Base-by-base conservation (phyloP, 2,888 invertebrate species). In the Micoletzkya japonica region DNA sequence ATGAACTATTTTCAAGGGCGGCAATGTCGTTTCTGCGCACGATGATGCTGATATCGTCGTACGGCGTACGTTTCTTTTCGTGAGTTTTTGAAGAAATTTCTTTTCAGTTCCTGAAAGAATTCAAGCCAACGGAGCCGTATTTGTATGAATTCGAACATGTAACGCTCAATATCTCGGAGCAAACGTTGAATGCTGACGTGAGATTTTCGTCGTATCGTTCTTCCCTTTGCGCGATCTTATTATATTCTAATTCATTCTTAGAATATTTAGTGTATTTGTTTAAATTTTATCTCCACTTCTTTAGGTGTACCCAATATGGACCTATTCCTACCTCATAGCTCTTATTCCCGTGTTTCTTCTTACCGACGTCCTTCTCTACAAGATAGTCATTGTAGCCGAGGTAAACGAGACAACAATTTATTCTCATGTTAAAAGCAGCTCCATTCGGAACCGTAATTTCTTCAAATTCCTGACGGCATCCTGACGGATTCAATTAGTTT, bases 91-190 rank as follows among this genome's bases (percentile, higher is more conserved):
- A n/a, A n/a, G n/a, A n/a, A n/a, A n/a, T n/a, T 2, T 2, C 10
- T 20, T 54, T 66, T 1, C 54, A 66, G 64, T 66, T 80, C n/a
- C 73, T 81, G 34, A 83, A 83, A 69, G 83, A 83, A 61, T 83
- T 83, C 64, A 75, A 81, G 28, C 82, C 82, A 2, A 79, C 71
- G 57, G 83, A 83, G 68, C 83, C 83, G 7, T 83, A 81, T 63
- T 70, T 83, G 52, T 83, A 82, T 71, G 73, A 78, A 26, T 83
- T 78, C 68, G 81, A 83, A 68, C 79, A 81, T 49, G 74, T 67
- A 37, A 74, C 75, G 4, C 58, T 83, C 7, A 80, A 83, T 63
- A 77, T 83, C 17, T 73, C 78, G 0, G 79, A 73, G 20, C 74
- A 77, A 28, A 77, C 72, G 17, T 71, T 83, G 14, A 79, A 77